phyloP scores from a whole-genome alignment of 2,797 vertebrate genomes.

The Phoxinus dragarum region DNA sequence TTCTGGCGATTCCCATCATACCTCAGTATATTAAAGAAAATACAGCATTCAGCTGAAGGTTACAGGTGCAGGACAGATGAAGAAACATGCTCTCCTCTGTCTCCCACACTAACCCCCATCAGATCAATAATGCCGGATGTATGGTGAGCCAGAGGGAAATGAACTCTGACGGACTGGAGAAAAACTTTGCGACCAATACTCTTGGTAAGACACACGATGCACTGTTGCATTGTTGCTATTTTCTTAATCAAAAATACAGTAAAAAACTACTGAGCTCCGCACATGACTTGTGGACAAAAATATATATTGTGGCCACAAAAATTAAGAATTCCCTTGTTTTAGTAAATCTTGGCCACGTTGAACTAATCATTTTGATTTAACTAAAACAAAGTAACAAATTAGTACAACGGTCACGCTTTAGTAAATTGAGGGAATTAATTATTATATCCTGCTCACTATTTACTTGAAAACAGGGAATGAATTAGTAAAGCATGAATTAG shows the following conservation, averaged over 20 bases:
- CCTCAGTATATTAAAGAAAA: constrained; percentile 16
- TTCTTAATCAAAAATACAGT: background rate
- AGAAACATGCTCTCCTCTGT: constrained; percentile 6
- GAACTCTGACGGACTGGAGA: constrained; percentile 76
- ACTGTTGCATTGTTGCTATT: background rate
- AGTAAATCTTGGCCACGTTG: background rate
- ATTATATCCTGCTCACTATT: background rate
- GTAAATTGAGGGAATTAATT: background rate
- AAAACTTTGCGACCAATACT: constrained; percentile 80
- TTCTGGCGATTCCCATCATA: constrained; percentile 14
- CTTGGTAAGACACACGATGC: constrained; percentile 70
- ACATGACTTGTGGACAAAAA: background rate
- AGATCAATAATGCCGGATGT: constrained; percentile 82
- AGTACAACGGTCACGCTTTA: background rate
- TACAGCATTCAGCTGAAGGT: background rate
- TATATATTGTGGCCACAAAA: too few relatives aligned
- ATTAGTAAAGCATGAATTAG: background rate
- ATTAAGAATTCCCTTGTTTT: background rate
- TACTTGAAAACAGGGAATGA: background rate
- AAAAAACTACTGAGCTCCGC: background rate
- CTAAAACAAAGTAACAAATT: background rate
- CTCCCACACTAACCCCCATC: background rate
- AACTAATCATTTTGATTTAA: background rate
- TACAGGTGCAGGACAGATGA: constrained; percentile 3
- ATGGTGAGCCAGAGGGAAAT: constrained; percentile 76